Base-by-base conservation (phyloP, 2,888 invertebrate genomes). In the Slavum lentiscoides region DNA sequence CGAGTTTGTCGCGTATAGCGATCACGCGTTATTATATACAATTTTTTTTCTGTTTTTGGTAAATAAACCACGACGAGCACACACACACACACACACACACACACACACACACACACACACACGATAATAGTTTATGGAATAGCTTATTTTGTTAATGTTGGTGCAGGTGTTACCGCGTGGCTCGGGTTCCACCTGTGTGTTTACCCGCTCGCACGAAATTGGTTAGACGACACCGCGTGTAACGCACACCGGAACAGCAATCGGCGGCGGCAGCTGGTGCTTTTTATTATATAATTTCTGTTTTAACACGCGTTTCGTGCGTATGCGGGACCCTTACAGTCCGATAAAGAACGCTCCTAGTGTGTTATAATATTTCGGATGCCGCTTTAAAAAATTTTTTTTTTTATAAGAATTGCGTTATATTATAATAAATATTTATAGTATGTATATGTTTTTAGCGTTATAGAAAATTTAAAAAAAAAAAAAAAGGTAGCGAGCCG, bases 191-290 rank as follows among this genome's bases (percentile, higher is more conserved):
- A 80, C 80, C 80, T 80, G 80, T 80, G 80, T 80, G 80, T 80
- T 80, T 80, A 80, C 80, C 70, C 80, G 66, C 80, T 77, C 70
- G 80, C 80, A 80, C 80, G 55, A 64, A 80, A 80, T 80, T 72
- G 80, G 80, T 80, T 64, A 64, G 80, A 80, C 43, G 72, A 80
- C 70, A 72, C 70, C 80, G 53, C 69, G 37, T 55, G 80, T 72
- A 80, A 80, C 64, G 62, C 70, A 80, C 80, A 80, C 80, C 66
- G 80, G 80, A 72, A 80, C 80, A 72, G 72, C 80, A 72, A 80
- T 80, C 80, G 80, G 62, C 64, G 70, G 30, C 80, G 58, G 72
- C 80, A 72, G 80, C 80, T 72, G 80, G 61, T 39, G 74, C 21
- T 75, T 75, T 74, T 37, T 37, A 49, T 66, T 66, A n/a, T 21